Evolutionary conservation across 2,113 vertebrate genomes (phyloP).

Genomic region (Rostratula benghalensis): DNA sequence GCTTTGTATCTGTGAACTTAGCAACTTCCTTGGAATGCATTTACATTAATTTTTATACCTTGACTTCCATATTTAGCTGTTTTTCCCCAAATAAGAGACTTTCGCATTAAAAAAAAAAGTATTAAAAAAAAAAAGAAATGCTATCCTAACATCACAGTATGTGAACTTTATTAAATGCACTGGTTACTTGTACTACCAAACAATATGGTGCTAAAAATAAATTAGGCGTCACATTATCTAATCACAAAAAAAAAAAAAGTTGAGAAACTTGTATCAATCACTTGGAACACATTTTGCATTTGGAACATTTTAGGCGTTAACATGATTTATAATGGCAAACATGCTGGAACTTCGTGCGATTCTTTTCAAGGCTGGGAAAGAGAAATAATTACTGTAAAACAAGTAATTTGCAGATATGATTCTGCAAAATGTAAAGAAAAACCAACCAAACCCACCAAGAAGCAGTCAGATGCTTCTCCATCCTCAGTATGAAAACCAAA

Average conservation of each 20-base stretch:
- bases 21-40: neutral
- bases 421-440: neutral
- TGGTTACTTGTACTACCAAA: neutral
- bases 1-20: neutral
- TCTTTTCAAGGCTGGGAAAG: conserved; percentile 8
- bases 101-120: neutral
- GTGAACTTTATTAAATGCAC: neutral
- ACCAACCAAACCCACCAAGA: neutral
- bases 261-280: neutral
- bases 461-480: neutral
- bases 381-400: neutral
- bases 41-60: neutral
- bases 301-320: neutral
- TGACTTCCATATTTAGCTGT: neutral
- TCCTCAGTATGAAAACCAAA: neutral
- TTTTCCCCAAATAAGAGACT: neutral
- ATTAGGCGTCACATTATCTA: neutral
- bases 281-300: neutral
- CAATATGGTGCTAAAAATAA: neutral
- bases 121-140: neutral
- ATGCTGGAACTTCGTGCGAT: neutral
- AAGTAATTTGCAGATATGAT: neutral
- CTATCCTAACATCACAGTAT: neutral
- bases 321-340: neutral
- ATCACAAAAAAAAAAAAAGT: neutral